phyloP scores from a whole-genome alignment of 2,113 vertebrate genomes.

The Spermophilus dauricus region DNA sequence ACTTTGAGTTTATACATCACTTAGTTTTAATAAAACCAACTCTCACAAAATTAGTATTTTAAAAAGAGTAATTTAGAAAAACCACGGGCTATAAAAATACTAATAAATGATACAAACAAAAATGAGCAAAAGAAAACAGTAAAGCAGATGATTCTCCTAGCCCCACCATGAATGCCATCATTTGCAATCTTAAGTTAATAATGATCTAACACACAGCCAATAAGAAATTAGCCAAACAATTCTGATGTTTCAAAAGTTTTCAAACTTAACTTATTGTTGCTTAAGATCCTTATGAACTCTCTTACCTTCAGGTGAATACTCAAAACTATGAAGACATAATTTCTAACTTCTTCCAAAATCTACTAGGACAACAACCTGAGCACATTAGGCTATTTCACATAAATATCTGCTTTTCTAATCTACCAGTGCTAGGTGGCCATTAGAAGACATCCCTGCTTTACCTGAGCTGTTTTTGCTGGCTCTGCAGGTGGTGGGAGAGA shows the following conservation, averaged over 20 bases:
- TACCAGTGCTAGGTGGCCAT: not conserved
- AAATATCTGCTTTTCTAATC: not conserved
- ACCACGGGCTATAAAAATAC: not conserved
- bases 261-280: not conserved
- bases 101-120: not conserved
- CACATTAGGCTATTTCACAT: not conserved
- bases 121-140: not conserved
- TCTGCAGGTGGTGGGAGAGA: slow-evolving; percentile 87
- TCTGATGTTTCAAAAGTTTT: not conserved
- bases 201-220: not conserved
- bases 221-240: not conserved
- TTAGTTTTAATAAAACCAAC: not conserved
- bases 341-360: slow-evolving; percentile 38
- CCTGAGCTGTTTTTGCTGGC: slow-evolving; percentile 87
- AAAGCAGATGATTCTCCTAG: not conserved
- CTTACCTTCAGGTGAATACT: not conserved
- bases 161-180: not conserved
- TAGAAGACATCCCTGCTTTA: not conserved
- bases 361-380: not conserved
- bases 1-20: not conserved
- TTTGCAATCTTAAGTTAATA: not conserved
- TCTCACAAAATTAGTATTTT: not conserved
- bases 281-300: not conserved
- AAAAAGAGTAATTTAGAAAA: not conserved
- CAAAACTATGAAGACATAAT: slow-evolving; percentile 16